These are phyloP conservation scores for Drosophila sordidula DNA, from an alignment of 2,888 invertebrate genomes.

Conservation along the genomic window DNA sequence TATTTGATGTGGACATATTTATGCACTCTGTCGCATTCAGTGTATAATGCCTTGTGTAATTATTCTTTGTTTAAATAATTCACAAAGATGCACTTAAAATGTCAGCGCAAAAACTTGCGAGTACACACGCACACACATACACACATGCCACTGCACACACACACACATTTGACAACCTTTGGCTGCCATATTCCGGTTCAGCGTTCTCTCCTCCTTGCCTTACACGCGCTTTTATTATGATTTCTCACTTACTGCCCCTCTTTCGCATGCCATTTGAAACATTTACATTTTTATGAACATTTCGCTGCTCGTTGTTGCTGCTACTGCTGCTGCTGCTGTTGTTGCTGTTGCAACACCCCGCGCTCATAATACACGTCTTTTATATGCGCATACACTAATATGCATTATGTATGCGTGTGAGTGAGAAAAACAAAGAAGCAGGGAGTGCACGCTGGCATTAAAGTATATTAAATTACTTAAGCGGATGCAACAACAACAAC, in stretches of 20 bases:
- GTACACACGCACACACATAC: constrained; percentile 10
- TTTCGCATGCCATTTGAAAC: constrained; percentile 64
- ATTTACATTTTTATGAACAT: constrained; percentile 79
- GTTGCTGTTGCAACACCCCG: constrained; percentile 18
- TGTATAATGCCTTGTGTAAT: constrained; percentile 71
- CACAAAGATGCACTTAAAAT: constrained; percentile 79
- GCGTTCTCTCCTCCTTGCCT: constrained; percentile 15
- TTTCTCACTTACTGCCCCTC: constrained; percentile 53
- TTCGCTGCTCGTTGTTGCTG: constrained; percentile 55
- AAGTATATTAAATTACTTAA: constrained; percentile 79
- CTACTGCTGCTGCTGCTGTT: constrained; percentile 4
- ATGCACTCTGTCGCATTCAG: constrained; percentile 71
- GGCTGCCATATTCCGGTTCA: constrained; percentile 34
- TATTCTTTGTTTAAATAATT: constrained; percentile 81
- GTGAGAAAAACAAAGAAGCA: constrained; percentile 18
- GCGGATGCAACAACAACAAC: constrained; percentile 26
- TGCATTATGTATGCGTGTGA: constrained; percentile 58
- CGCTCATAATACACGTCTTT: constrained; percentile 72
- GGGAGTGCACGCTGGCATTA: constrained; percentile 57
- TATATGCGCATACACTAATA: constrained; percentile 79
- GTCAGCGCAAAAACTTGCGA: constrained; percentile 68
- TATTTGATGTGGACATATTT: constrained; percentile 46
- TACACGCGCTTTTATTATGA: constrained; percentile 56
- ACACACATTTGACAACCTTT: constrained; percentile 55
- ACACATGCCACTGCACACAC: constrained; percentile 9